Percentiles rank a stretch among this genome's conserved stretches.
Conservation (phyloP, 2,888 invertebrate species). For the Epinotia brunnichana region DNA sequence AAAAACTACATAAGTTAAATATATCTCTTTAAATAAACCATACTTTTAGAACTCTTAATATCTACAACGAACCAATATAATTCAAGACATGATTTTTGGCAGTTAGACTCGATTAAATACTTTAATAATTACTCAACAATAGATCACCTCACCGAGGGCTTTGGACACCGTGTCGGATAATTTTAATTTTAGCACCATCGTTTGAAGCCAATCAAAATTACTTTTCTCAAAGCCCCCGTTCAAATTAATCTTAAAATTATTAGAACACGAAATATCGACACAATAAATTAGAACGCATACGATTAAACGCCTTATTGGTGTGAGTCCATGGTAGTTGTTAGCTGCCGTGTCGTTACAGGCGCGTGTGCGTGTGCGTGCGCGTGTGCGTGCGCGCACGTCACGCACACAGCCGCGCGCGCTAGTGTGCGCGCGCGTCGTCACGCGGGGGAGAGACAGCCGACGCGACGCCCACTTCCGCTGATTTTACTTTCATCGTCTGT, state of each 20-base stretch:
- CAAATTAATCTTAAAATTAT: constrained; percentile 27
- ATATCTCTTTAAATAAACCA: constrained; percentile 51
- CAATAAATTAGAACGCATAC: constrained; percentile 29
- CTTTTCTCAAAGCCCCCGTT: constrained; percentile 34
- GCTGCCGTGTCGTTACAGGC: constrained; percentile 11
- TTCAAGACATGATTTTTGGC: constrained; percentile 61
- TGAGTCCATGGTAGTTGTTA: constrained; percentile 18
- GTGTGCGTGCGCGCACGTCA: constrained; percentile 38
- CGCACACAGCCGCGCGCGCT: constrained; percentile 49
- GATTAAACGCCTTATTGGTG: constrained; percentile 12
- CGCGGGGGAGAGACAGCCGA: constrained; percentile 87
- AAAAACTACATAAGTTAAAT: constrained; percentile 51
- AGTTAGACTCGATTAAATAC: constrained; percentile 53
- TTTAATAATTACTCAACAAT: constrained; percentile 42
- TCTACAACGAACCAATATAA: constrained; percentile 51
- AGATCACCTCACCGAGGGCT: constrained; percentile 41
- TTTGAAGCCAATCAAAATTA: constrained; percentile 42
- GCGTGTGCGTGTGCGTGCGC: constrained; percentile 7
- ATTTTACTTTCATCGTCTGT: constrained; percentile 85
- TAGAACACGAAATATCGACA: constrained; percentile 36
- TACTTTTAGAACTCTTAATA: constrained; percentile 47
- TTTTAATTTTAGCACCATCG: constrained; percentile 47
- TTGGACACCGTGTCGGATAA: constrained; percentile 34
- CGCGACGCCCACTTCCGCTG: constrained; percentile 84
- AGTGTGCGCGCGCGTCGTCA: constrained; percentile 79